These are phyloP conservation scores for Lonchura striata DNA, from an alignment of 2,113 vertebrate species.

Conservation along the genomic window DNA sequence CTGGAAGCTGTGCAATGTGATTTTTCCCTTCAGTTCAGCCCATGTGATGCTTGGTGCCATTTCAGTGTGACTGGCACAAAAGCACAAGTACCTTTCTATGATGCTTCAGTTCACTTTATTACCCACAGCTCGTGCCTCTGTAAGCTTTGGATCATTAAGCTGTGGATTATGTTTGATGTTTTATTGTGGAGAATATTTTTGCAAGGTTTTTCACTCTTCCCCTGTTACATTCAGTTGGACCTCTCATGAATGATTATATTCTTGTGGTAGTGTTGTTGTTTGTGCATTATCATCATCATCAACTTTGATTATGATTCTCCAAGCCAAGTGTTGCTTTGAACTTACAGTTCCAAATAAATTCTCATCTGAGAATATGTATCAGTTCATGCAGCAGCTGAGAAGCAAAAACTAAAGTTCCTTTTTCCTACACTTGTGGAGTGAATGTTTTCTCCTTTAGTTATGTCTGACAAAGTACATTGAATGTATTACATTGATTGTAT, in stretches of 20 bases:
- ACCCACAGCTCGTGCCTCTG: background rate
- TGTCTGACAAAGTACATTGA: background rate
- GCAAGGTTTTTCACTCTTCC: background rate
- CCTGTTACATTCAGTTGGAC: background rate
- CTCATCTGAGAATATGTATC: background rate
- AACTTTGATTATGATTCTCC: background rate
- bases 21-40: background rate
- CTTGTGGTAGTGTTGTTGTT: background rate
- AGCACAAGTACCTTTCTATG: background rate
- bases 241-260: background rate
- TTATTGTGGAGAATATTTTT: background rate
- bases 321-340: background rate
- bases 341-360: background rate
- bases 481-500: background rate
- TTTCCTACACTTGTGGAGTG: background rate
- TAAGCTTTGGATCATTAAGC: background rate
- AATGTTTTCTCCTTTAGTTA: background rate
- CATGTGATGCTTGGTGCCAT: background rate
- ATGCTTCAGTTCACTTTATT: background rate
- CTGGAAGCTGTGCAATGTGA: background rate
- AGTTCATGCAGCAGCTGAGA: background rate
- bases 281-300: background rate
- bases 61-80: background rate
- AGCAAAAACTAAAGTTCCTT: background rate
- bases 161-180: background rate